Evolutionary conservation across 2,888 invertebrate species (phyloP).

Genomic region (Acanthosepion pharaonis): DNA sequence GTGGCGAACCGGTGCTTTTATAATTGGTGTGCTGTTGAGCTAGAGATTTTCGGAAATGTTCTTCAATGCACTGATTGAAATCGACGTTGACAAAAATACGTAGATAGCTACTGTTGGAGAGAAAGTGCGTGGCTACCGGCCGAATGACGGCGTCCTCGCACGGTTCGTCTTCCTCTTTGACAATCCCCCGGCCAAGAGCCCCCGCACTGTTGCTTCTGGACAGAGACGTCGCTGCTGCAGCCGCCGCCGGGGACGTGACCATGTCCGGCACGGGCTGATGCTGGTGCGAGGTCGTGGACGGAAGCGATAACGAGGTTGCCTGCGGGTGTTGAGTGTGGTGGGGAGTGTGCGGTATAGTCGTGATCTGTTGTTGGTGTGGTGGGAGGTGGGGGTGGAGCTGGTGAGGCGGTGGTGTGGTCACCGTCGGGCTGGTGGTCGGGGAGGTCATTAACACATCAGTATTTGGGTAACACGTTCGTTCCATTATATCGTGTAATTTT

Average conservation of each 20-base stretch:
- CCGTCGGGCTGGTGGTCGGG: background rate
- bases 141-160: background rate
- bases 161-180: background rate
- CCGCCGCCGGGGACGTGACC: background rate
- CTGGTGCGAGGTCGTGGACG: background rate
- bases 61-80: background rate
- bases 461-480: background rate
- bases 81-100: background rate
- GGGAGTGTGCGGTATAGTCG: background rate
- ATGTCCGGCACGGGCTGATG: background rate
- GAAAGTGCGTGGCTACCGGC: background rate
- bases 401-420: background rate
- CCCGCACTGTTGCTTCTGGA: background rate
- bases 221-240: no score
- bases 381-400: background rate
- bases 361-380: background rate
- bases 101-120: background rate
- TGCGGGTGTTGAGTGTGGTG: background rate
- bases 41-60: background rate
- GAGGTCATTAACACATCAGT: background rate
- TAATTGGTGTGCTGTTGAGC: background rate
- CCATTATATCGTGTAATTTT: background rate
- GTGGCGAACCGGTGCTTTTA: background rate
- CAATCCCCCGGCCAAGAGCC: background rate
- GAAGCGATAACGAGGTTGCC: background rate